Base-by-base conservation (phyloP, 1,140 invertebrate genomes). In the Uloborus diversus region DNA sequence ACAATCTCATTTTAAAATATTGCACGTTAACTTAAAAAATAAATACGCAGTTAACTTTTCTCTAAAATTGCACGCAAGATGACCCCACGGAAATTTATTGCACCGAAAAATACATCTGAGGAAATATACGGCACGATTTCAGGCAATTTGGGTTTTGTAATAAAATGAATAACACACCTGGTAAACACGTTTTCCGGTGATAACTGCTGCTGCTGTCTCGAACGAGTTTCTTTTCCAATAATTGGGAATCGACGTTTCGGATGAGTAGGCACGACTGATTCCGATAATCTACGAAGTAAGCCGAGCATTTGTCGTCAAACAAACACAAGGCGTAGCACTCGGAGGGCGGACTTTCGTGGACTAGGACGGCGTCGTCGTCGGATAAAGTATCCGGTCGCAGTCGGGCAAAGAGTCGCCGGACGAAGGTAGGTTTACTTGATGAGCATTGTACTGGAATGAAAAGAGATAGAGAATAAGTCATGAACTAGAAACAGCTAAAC, bases 171-270 rank as follows among this genome's bases (percentile, higher is more conserved):
- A 3, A 42, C 37, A 66, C 28, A 79, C 76, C 56, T 57, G 64
- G 76, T 33, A 79, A 61, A 17, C 76, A 79, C 20, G 69, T 35
- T 79, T 79, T 79, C 28, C 64, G 20, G 35, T 79, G 76, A n/a
- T 68, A 79, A 13, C 76, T 69, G 9, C 51, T 49, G 4, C 61
- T 23, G 20, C 51, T 47, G 13, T 79, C 76, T 7, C 14, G 51
- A 3, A 68, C 32, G 2, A 69, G 27, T 11, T 79, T 28, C 0
- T 33, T 30, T 2, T 79, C 76, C 0, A 14, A 5, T 2, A 47
- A 28, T 3, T 68, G 35, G 17, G n/a, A 7, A 3, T 13, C 23
- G 3, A 59, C 11, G 1, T 35, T 56, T 4, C 23, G 30, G 17
- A 79, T 25, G 2, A 79, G 64, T 3, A 59, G 64, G 25, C 76